phyloP scores from a whole-genome alignment of 2,888 invertebrate genomes.

The Aspidapion aeneum region DNA sequence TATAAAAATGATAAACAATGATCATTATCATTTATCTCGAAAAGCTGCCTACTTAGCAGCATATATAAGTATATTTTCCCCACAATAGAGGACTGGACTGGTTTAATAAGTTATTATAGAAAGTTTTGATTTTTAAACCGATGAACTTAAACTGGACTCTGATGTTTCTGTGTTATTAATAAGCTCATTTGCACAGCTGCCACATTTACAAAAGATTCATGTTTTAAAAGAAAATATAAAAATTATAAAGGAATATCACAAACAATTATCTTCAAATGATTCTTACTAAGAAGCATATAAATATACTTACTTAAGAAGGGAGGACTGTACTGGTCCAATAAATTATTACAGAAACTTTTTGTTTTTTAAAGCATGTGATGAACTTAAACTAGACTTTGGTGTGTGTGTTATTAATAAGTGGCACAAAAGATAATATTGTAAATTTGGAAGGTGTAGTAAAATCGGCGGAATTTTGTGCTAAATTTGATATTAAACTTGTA shows the following conservation, averaged over 20 bases:
- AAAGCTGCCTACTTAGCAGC: slow-evolving; percentile 61
- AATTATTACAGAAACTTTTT: slow-evolving; percentile 69
- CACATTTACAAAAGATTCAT: slow-evolving; percentile 63
- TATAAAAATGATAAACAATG: slow-evolving; percentile 56
- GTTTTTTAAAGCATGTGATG: slow-evolving; percentile 50
- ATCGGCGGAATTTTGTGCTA: slow-evolving; percentile 61
- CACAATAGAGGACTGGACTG: slow-evolving; percentile 66
- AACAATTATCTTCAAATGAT: slow-evolving; percentile 49
- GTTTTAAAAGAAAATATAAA: no score
- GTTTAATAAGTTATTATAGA: slow-evolving; percentile 71
- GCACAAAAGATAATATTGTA: slow-evolving; percentile 59
- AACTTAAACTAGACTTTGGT: slow-evolving; percentile 40
- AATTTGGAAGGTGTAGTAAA: slow-evolving; percentile 60
- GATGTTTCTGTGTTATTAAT: slow-evolving; percentile 48
- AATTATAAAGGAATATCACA: slow-evolving; percentile 58
- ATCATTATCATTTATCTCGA: slow-evolving; percentile 52
- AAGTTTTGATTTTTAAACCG: slow-evolving; percentile 56
- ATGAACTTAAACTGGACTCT: slow-evolving; percentile 40
- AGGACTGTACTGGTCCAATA: slow-evolving; percentile 69
- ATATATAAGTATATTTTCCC: slow-evolving; percentile 73
- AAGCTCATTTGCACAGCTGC: slow-evolving; percentile 52
- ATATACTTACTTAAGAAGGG: slow-evolving; percentile 66
- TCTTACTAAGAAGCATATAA: slow-evolving; percentile 71
- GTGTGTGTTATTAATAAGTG: slow-evolving; percentile 48
- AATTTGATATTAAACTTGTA: slow-evolving; percentile 60